Evolutionary conservation across 2,113 vertebrate genomes (phyloP), one percentile per base, ranked within the genome.

Genomic region (Corythoichthys haematopterus): DNA sequence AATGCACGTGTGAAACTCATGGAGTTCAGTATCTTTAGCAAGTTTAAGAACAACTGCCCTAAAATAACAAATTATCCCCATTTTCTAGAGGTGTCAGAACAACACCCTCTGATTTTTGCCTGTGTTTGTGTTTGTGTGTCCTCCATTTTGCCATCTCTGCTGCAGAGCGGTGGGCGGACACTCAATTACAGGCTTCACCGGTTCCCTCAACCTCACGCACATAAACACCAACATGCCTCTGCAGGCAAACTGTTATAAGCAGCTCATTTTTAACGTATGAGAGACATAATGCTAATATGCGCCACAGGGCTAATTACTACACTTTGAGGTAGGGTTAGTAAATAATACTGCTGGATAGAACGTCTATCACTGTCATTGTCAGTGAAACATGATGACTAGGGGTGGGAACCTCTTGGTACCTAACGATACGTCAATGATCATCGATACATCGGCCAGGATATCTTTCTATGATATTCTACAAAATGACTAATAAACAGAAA

Each of bases 121-220:
- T 4, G 58, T 68, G 77, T 71, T 9, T 69, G 70, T 78, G 71
- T 72, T 37, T 12, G 70, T 80, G 74, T 84, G 78, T 64, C 71
- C 52, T 70, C 74, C 78, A 78, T 67, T 65, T 68, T 47, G 47
- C 73, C 70, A 72, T 79, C 77, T 83, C 77, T 87, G 75, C 80
- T 66, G 85, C 87, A 84, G 62, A 74, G 40, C 36, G 47, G 88
- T 89, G 85, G 91, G 90, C 47, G 87, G 90, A 90, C 85, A 84
- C 86, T 88, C 84, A 84, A 91, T 91, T 91, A 89, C 81, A 90
- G 88, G 75, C 84, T 88, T 87, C 79, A 70, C 75, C 50, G 76
- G 75, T 71, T 73, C 79, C 68, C 81, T 66, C 37, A 66, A 65
- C 50, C 62, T 40, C 64, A 35, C 76, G 33, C 50, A 60, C 43